phyloP scores from a whole-genome alignment of 2,888 invertebrate genomes.

The Ectemnius lituratus region DNA sequence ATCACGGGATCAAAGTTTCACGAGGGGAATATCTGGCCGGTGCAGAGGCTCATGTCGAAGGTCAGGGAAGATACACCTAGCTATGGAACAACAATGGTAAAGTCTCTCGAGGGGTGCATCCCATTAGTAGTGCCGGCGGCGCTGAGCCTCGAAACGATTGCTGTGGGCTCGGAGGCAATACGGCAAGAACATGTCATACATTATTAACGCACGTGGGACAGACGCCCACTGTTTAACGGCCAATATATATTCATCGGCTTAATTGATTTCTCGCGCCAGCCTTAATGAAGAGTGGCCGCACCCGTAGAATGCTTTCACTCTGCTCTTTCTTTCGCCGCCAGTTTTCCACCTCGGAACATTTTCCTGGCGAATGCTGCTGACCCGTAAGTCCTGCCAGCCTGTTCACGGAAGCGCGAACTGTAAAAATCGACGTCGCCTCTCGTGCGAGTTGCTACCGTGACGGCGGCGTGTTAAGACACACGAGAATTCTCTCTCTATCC shows the following conservation, averaged over 20 bases:
- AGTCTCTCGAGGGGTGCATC: constrained; percentile 62
- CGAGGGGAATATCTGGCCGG: constrained; percentile 50
- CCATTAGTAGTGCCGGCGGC: constrained; percentile 56
- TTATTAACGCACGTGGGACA: constrained; percentile 66
- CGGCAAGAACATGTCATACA: constrained; percentile 65
- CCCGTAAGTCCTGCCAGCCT: background rate
- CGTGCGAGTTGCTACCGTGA: constrained; percentile 18
- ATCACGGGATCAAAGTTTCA: constrained; percentile 57
- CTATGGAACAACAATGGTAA: constrained; percentile 60
- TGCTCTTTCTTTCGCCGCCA: too few relatives aligned
- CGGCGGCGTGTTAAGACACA: background rate
- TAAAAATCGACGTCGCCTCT: constrained; percentile 5
- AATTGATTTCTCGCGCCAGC: constrained; percentile 67
- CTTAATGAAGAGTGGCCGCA: constrained; percentile 31
- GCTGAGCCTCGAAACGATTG: constrained; percentile 51
- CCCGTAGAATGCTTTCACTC: constrained; percentile 36
- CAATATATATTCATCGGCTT: constrained; percentile 73
- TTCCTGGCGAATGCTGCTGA: background rate
- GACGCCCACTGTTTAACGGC: constrained; percentile 66
- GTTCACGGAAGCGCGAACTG: constrained; percentile 4
- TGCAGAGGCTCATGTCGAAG: constrained; percentile 54
- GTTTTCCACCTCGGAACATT: background rate
- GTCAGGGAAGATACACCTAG: constrained; percentile 60
- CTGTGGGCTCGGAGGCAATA: constrained; percentile 61
- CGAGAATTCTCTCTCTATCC: background rate